Evolutionary conservation across 2,113 vertebrate species (phyloP).

Genomic region (Irena cyanogastra): DNA sequence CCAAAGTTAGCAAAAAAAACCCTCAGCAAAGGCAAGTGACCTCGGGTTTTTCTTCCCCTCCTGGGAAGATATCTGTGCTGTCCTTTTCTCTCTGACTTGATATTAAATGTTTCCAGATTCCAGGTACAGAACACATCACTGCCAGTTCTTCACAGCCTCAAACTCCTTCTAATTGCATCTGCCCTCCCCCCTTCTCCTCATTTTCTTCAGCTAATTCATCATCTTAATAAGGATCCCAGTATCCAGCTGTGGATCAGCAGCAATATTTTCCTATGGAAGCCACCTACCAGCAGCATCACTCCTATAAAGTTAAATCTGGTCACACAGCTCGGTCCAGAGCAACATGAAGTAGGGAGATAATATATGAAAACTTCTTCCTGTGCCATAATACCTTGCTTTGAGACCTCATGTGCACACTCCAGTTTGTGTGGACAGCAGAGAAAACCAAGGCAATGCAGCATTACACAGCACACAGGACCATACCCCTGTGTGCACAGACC

Average conservation of each 20-base stretch:
- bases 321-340: neutral
- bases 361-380: neutral
- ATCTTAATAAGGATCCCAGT: neutral
- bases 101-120: neutral
- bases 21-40: neutral
- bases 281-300: neutral
- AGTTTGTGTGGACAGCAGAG: neutral
- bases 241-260: neutral
- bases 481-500: neutral
- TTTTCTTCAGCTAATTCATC: neutral
- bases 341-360: neutral
- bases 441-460: fast-evolving
- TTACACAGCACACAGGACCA: fast-evolving
- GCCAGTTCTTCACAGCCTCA: neutral
- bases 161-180: neutral
- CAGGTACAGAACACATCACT: neutral
- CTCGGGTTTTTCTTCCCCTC: neutral
- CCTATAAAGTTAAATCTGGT: neutral
- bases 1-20: neutral
- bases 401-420: neutral
- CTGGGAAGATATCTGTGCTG: neutral
- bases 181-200: neutral
- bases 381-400: neutral
- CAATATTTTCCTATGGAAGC: neutral
- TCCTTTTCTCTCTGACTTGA: neutral